phyloP scores from a whole-genome alignment of 2,113 vertebrate species.

The Pelecanoides urinatrix region DNA sequence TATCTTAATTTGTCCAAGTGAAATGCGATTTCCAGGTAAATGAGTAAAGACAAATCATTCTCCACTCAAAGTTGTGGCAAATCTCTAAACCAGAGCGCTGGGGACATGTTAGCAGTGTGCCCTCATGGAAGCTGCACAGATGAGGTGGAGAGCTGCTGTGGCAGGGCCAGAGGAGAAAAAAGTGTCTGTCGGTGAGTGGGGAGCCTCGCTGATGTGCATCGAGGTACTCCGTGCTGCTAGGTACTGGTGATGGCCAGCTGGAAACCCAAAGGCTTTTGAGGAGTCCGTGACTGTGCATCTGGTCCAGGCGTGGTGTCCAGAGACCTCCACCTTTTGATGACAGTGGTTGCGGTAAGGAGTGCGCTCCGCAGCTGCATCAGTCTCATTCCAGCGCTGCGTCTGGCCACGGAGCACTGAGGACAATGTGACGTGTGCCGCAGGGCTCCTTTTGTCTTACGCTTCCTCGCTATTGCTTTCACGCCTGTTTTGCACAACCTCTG shows the following conservation, averaged over 20 bases:
- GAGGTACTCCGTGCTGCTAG: not conserved
- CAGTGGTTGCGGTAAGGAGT: not conserved
- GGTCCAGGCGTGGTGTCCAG: not conserved
- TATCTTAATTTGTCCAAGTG: not conserved
- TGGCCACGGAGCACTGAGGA: not conserved
- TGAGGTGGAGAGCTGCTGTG: not conserved
- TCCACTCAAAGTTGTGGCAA: not conserved
- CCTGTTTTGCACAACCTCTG: not conserved
- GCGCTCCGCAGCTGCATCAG: not conserved
- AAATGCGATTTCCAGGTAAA: not conserved
- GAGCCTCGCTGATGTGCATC: not conserved
- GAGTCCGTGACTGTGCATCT: not conserved
- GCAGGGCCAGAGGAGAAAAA: not conserved
- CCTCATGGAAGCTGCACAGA: not conserved
- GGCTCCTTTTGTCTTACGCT: not conserved
- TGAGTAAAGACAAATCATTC: not conserved
- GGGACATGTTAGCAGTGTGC: accelerated
- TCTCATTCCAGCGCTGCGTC: not conserved
- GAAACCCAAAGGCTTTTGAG: not conserved
- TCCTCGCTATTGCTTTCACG: not conserved
- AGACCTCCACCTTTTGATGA: not conserved
- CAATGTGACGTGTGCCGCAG: accelerated
- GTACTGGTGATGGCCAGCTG: not conserved
- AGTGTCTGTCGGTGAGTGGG: not conserved
- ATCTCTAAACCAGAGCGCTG: not conserved